Evolutionary conservation across 35 echinoderm and acorn worm species (phyloP), one percentile per base, ranked within the genome.

Genomic region (Heliocidaris erythrogramma): DNA sequence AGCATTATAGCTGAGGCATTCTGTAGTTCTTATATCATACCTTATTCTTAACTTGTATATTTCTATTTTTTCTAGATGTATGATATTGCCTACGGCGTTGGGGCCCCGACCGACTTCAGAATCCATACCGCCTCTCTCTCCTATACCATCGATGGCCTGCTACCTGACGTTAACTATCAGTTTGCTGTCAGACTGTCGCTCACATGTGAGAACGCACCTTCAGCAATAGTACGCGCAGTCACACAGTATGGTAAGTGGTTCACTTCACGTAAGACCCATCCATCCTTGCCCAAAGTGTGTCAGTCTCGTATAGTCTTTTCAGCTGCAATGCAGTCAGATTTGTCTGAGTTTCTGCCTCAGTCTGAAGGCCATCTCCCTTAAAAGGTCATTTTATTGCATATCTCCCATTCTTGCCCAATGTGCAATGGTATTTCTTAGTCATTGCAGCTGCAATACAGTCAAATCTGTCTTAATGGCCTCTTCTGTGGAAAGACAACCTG

Each of bases 201-300:
- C 59, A 48, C 10, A 9, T 95, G 90, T 84, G 47, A 18, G 30
- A 21, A 85, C 5, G 56, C 92, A 49, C 92, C 91, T 1, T 94
- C 48, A 47, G 48, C 29, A 8, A 9, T 49, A 5, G 95, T 91
- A 18, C n/a, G 6, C 11, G 31, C 29, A n/a, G 32, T 27, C 8
- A 96, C 91, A 48, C 17, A 61, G 32, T 96, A 49, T 59, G 49
- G 94, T 94, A 53, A 94, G 94, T 94, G 49, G 30, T 32, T 85
- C 32, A 18, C 13, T 69, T 21, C 16, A 69, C 60, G 24, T 69
- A 69, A 3, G 17, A 17, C 24, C 60, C 17, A 17, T 6, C 60
- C 17, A 24, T 69, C 21, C 60, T 69, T 69, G 17, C 60, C 5
- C 60, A 69, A 17, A 21, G 2, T 69, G 14, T 27, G 21, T 69